Conservation (phyloP, 2,888 invertebrate species). For the Agrochola lychnidis region DNA sequence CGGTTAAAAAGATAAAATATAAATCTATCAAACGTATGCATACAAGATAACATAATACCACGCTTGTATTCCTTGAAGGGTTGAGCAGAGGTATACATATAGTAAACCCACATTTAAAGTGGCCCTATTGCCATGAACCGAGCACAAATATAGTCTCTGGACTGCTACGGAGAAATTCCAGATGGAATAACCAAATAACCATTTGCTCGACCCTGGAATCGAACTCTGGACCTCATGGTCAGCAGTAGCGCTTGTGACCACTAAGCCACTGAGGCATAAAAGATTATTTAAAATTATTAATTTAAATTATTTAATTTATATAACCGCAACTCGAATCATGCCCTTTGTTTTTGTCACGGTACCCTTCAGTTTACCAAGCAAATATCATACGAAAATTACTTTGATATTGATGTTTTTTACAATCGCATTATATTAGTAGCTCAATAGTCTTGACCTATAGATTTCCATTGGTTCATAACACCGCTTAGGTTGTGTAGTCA, state of each 20-base stretch:
- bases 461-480: slow-evolving; percentile 38
- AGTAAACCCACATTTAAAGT: background rate
- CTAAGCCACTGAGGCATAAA: background rate
- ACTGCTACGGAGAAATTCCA: background rate
- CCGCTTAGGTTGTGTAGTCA: slow-evolving; percentile 34
- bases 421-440: background rate
- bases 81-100: background rate
- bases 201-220: background rate
- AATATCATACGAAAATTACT: slow-evolving; percentile 27
- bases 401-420: slow-evolving; percentile 23
- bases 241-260: background rate
- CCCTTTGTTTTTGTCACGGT: background rate
- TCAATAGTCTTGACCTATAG: slow-evolving; percentile 40
- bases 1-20: background rate
- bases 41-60: background rate
- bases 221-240: background rate
- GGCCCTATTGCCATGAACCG: background rate
- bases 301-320: too few relatives aligned
- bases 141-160: background rate
- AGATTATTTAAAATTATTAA: background rate
- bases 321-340: background rate
- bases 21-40: background rate
- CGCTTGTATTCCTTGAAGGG: background rate
- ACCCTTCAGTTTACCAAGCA: background rate
- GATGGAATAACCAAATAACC: background rate